Conservation (phyloP, 2,113 vertebrate genomes). For the Macroglossus sobrinus region DNA sequence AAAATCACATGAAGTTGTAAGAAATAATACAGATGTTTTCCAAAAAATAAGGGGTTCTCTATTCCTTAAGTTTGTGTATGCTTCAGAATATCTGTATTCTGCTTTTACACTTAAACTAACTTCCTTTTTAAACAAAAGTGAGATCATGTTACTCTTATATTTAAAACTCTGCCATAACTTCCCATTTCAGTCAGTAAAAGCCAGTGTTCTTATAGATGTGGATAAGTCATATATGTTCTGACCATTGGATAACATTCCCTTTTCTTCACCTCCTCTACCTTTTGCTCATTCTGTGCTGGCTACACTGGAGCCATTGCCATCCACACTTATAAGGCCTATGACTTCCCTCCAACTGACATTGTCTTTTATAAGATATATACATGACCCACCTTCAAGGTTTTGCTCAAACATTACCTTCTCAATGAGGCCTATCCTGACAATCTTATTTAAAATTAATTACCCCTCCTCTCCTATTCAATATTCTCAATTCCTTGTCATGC, state of each 20-base stretch:
- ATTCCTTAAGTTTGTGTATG: neutral
- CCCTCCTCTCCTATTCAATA: neutral
- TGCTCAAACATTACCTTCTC: neutral
- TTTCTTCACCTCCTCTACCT: neutral
- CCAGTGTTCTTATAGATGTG: neutral
- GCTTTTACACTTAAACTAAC: neutral
- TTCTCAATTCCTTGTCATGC: neutral
- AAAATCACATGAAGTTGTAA: neutral
- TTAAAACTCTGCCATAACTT: neutral
- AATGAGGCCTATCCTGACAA: fast-evolving
- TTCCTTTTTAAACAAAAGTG: neutral
- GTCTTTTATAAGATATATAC: neutral
- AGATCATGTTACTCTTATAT: neutral
- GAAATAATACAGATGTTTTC: neutral
- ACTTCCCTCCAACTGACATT: neutral
- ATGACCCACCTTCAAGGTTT: neutral
- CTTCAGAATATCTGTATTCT: neutral
- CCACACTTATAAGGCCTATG: neutral
- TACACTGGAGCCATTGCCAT: fast-evolving
- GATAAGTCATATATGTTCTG: neutral
- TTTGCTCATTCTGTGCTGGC: neutral
- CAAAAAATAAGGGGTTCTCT: neutral
- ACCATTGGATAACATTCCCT: neutral
- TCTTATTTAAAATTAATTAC: neutral
- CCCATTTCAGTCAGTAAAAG: neutral